These are phyloP conservation scores for Paratrypauchen microcephalus DNA, from an alignment of 2,797 vertebrate genomes.

Conservation along the genomic window DNA sequence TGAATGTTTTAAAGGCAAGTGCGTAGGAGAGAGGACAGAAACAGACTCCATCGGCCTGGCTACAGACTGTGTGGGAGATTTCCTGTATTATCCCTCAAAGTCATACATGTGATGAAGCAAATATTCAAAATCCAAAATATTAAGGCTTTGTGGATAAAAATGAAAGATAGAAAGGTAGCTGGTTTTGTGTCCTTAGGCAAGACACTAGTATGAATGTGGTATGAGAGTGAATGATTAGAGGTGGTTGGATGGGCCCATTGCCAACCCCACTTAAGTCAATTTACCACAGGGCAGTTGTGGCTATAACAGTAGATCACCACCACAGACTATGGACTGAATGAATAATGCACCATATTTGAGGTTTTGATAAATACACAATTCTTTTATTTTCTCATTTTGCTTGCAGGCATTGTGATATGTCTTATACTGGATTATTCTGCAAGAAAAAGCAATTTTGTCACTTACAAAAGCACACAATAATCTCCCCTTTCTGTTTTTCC, in stretches of 20 bases:
- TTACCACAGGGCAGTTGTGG: background rate
- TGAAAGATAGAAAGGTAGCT: background rate
- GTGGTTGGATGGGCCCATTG: no score
- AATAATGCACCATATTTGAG: no score
- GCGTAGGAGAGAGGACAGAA: conserved; percentile 66
- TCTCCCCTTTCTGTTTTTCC: background rate
- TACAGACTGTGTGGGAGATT: conserved; percentile 63
- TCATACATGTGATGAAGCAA: conserved; percentile 14
- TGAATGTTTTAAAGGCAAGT: conserved; percentile 53
- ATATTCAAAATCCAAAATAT: background rate
- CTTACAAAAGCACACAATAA: background rate
- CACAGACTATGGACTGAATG: no score
- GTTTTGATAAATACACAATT: background rate
- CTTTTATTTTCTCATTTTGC: background rate
- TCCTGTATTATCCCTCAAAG: conserved; percentile 46
- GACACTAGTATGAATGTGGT: no score
- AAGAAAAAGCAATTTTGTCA: background rate
- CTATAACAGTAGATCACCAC: background rate
- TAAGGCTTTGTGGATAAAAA: background rate
- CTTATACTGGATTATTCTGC: background rate
- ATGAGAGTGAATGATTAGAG: no score
- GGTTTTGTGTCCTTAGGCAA: background rate
- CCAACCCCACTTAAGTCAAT: no score
- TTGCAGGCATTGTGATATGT: background rate
- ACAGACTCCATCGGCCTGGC: conserved; percentile 57